phyloP scores from a whole-genome alignment of 2,888 invertebrate species.

The Lithodes maja region DNA sequence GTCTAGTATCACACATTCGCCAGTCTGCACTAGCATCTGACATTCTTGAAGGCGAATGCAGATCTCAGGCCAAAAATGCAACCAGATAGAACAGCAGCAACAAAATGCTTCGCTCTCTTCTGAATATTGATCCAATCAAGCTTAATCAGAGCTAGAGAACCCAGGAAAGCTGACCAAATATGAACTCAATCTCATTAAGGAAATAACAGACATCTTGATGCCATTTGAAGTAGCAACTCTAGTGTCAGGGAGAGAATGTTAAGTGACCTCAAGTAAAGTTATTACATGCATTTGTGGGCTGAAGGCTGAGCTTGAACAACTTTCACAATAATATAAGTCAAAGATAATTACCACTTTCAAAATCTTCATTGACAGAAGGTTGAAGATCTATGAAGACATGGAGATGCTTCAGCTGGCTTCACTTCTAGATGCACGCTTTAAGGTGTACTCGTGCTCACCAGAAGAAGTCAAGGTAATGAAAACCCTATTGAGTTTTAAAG shows the following conservation, averaged over 20 bases:
- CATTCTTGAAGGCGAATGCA: too few species aligned
- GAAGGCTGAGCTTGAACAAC: neutral
- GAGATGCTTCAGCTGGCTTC: conserved; percentile 26
- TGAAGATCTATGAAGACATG: conserved; percentile 20
- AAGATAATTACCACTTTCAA: neutral
- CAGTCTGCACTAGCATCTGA: too few species aligned
- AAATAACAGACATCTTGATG: conserved; percentile 24
- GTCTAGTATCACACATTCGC: too few species aligned
- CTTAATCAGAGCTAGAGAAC: conserved; percentile 3
- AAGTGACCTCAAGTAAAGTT: conserved; percentile 29
- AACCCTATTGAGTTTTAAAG: conserved; percentile 20
- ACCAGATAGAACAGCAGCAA: neutral
- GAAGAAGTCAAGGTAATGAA: conserved; percentile 27
- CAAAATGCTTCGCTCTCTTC: conserved; percentile 25
- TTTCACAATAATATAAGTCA: conserved; percentile 23
- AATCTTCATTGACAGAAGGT: neutral
- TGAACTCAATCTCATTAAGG: conserved; percentile 21
- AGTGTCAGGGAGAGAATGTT: conserved; percentile 36
- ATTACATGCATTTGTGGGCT: conserved; percentile 28
- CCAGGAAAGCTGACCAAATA: conserved; percentile 36
- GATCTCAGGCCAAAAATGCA: too few species aligned
- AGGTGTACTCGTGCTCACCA: conserved; percentile 2
- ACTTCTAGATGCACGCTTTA: conserved; percentile 28
- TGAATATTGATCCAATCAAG: conserved; percentile 34
- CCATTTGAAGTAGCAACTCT: neutral